Conservation (phyloP, 2,797 vertebrate species). For the Pantherophis vulpinus region DNA sequence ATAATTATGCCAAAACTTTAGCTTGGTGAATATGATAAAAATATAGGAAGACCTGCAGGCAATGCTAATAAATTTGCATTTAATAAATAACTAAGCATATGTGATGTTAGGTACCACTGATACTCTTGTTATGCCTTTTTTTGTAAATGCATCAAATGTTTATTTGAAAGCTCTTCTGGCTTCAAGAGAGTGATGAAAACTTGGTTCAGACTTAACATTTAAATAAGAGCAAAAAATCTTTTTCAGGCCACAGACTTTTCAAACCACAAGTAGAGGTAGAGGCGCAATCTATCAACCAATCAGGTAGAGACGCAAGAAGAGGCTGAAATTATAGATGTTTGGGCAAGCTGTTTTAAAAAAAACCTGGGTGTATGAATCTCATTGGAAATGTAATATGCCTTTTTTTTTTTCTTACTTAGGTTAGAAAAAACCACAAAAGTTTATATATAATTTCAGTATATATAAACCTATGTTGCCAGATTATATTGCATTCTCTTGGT, state of each 20-base stretch:
- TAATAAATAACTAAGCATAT: neutral
- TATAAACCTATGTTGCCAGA: neutral
- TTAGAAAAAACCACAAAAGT: neutral
- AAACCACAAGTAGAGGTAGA: neutral
- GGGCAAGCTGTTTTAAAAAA: neutral
- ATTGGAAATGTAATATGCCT: neutral
- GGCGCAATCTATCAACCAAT: too few relatives aligned
- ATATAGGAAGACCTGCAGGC: neutral
- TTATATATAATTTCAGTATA: neutral
- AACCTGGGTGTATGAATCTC: neutral
- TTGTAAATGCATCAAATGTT: neutral
- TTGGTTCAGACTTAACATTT: neutral
- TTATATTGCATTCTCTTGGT: neutral
- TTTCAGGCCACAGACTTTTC: neutral
- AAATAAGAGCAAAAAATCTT: neutral
- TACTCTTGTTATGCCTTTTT: neutral
- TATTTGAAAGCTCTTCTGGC: neutral
- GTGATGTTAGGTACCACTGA: neutral
- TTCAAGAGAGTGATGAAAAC: neutral
- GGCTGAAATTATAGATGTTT: neutral
- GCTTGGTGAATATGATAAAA: neutral
- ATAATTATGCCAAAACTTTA: neutral
- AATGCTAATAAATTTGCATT: neutral
- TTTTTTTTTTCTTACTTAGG: neutral
- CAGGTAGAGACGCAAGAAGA: neutral